Conservation (phyloP, 2,113 vertebrate species). For the Pterophyllum scalare region DNA sequence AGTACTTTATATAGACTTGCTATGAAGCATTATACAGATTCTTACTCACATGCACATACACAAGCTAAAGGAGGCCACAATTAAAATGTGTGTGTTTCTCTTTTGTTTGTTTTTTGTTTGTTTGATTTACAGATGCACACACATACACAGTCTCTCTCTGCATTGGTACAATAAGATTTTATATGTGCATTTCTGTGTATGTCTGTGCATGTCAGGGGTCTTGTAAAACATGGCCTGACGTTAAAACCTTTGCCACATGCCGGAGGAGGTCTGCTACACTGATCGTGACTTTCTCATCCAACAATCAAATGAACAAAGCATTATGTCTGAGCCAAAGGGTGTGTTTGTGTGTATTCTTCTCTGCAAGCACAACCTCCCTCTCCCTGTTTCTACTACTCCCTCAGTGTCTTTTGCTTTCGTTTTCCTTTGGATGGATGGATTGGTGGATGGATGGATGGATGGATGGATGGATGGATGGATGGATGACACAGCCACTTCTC, state of each 20-base stretch:
- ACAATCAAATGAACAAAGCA: conserved; percentile 57
- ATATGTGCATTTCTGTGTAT: conserved; percentile 40
- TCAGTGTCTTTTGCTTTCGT: neutral
- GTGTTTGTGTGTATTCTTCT: conserved; percentile 23
- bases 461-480: neutral
- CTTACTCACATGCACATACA: neutral
- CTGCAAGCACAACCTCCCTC: neutral
- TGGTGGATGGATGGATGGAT: too few species aligned
- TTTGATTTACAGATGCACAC: conserved; percentile 6
- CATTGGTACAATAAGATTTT: conserved; percentile 39
- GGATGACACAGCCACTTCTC: neutral
- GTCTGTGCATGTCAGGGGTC: conserved; percentile 60
- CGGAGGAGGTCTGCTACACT: conserved; percentile 57
- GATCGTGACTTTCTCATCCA: conserved; percentile 57
- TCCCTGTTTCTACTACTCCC: neutral
- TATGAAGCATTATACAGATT: conserved; percentile 26
- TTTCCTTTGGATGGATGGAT: neutral
- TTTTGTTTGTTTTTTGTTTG: too few species aligned
- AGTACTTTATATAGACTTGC: neutral
- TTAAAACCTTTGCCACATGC: conserved; percentile 66
- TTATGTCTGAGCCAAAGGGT: conserved; percentile 54
- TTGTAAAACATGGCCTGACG: conserved; percentile 72
- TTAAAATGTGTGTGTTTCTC: conserved; percentile 7
- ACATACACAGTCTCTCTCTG: conserved; percentile 10
- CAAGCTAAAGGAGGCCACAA: conserved; percentile 28